These are phyloP conservation scores for Scelioninae gen. 1 DNA, from an alignment of 2,888 invertebrate genomes.

Conservation along the genomic window DNA sequence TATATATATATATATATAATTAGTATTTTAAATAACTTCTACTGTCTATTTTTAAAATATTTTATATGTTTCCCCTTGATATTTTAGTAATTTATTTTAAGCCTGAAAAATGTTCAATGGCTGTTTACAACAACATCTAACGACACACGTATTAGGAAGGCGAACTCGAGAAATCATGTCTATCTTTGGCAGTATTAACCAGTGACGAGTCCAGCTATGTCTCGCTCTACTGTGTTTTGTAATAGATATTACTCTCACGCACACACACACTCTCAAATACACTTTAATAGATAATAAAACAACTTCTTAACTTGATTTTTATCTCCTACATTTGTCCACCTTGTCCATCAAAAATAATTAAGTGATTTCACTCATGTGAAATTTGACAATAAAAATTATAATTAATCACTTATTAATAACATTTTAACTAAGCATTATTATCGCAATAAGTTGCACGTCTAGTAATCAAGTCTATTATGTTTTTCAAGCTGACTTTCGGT, in stretches of 20 bases:
- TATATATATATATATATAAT: too few species aligned
- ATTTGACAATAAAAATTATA: too few species aligned
- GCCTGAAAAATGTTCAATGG: conserved; percentile 8
- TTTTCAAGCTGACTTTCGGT: conserved; percentile 59
- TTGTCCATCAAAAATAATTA: conserved; percentile 14
- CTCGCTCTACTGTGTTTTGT: conserved; percentile 60
- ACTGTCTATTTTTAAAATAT: too few species aligned
- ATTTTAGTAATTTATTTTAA: neutral
- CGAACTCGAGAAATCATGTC: conserved; percentile 66
- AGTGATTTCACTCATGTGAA: neutral
- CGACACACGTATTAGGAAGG: conserved; percentile 57
- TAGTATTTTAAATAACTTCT: too few species aligned
- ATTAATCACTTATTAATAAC: too few species aligned
- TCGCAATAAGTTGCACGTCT: too few species aligned
- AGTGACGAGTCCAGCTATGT: conserved; percentile 55
- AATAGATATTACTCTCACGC: conserved; percentile 43
- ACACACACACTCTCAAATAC: conserved; percentile 16
- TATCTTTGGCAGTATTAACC: conserved; percentile 69
- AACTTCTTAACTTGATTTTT: conserved; percentile 8
- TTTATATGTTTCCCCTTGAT: neutral
- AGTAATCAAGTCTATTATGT: too few species aligned
- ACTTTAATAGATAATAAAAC: conserved; percentile 37
- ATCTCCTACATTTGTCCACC: conserved; percentile 19
- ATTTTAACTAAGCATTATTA: too few species aligned
- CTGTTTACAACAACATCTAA: conserved; percentile 30